Evolutionary conservation across 2,888 invertebrate species (phyloP).

Genomic region (Standfussiana lucernea): DNA sequence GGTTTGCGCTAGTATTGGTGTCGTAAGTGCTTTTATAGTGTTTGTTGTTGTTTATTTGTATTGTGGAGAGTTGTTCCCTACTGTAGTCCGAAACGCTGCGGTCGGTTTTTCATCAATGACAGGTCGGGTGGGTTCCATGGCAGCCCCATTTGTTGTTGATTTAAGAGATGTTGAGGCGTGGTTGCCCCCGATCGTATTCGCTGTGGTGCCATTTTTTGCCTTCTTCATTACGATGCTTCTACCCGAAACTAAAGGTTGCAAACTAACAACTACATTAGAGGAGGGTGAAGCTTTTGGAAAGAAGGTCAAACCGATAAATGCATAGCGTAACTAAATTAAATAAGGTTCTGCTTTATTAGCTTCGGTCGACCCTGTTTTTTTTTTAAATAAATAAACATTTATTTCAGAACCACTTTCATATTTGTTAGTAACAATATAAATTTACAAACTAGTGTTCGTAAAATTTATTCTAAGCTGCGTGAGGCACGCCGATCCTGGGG

Average conservation of each 20-base stretch:
- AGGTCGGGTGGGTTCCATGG: neutral
- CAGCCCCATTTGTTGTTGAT: neutral
- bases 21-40: neutral
- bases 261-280: neutral
- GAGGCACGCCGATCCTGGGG: too few relatives aligned
- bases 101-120: slow-evolving; percentile 91
- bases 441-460: too few relatives aligned
- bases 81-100: slow-evolving; percentile 96
- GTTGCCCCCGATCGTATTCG: neutral
- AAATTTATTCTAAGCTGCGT: too few relatives aligned
- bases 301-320: neutral
- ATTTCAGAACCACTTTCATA: too few relatives aligned
- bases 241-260: neutral
- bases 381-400: neutral
- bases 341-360: neutral
- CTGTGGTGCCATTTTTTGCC: neutral
- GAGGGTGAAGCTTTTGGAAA: neutral
- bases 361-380: neutral
- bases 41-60: slow-evolving; percentile 94
- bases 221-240: slow-evolving; percentile 71
- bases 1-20: neutral
- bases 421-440: too few relatives aligned
- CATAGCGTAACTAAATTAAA: neutral
- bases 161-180: neutral
- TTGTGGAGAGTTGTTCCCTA: slow-evolving; percentile 96